Percentiles rank a stretch among this genome's conserved stretches.
Evolutionary conservation across 2,113 vertebrate genomes (phyloP).

Genomic region (Semnornis frantzii): DNA sequence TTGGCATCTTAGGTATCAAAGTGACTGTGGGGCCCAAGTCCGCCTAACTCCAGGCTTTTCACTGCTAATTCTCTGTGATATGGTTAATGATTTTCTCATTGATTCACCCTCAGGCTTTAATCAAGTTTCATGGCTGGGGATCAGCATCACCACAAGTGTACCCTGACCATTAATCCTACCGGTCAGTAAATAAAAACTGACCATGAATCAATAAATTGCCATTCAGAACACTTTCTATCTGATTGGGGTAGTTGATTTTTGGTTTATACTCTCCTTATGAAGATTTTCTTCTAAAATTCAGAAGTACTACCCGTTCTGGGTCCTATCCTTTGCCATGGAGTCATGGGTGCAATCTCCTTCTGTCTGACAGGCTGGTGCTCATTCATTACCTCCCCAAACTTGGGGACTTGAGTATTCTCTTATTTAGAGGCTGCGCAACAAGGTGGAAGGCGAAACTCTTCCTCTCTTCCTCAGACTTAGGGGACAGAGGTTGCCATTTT

Average conservation of each 20-base stretch:
- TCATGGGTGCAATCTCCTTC: background rate
- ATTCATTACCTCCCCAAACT: background rate
- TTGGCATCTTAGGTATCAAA: background rate
- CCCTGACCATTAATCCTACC: conserved; percentile 17
- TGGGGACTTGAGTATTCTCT: conserved; percentile 5
- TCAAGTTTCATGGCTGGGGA: conserved; percentile 16
- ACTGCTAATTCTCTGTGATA: conserved; percentile 27
- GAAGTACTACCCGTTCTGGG: background rate
- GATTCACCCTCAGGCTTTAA: conserved; percentile 51
- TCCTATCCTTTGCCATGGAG: background rate
- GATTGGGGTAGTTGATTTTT: conserved; percentile 47
- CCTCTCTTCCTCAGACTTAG: background rate
- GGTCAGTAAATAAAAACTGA: conserved; percentile 32
- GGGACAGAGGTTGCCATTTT: background rate
- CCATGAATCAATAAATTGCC: conserved; percentile 30
- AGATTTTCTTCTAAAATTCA: conserved; percentile 15
- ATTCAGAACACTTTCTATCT: conserved; percentile 16
- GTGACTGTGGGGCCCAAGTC: conserved; percentile 50
- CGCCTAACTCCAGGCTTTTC: conserved; percentile 3
- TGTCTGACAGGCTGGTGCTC: background rate
- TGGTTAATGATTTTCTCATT: conserved; percentile 30
- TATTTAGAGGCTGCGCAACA: conserved; percentile 42
- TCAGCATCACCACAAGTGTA: conserved; percentile 9
- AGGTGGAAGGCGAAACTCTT: background rate
- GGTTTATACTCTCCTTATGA: background rate